Base-by-base conservation (phyloP, 1,140 invertebrate genomes). In the Nephotettix cincticeps region DNA sequence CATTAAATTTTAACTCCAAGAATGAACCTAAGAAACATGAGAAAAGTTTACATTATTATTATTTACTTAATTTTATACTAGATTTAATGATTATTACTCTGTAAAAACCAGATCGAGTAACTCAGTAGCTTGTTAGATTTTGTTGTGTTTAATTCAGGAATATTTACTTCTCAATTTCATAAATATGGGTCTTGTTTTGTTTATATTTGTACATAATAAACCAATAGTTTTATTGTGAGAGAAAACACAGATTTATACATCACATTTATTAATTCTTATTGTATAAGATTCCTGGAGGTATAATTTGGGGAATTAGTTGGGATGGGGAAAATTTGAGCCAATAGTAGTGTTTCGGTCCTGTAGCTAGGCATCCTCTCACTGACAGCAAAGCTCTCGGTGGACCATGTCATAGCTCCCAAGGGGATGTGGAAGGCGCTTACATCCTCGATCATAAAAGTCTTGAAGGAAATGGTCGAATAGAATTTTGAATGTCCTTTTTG, bases 211-310 rank as follows among this genome's bases (percentile, higher is more conserved):
- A 51, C n/a, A 51, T 51, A 40, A 40, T 40, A 51, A 51, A 51
- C 47, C 47, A 19, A 19, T 21, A 51, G 14, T 19, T 21, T 21
- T 51, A 21, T 51, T 51, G 3, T 21, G 6, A 51, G 6, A 4
- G 6, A 21, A 51, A 51, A 51, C 47, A 4, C 32, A 36, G 32
- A 14, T 6, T 3, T 51, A n/a, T 51, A n/a, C 47, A 51, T 51
- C 47, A 51, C 47, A 17, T 21, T 51, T 51, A 6, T 51, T 2
- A n/a, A 19, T 51, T 51, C 19, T 6, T 51, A 51, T 19, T 40
- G n/a, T 9, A 51, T n/a, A 51, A 51, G 4, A 19, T 51, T 51
- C 47, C 47, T 51, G 47, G 47, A 51, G 47, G 47, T 51, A 51
- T 51, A 51, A 3, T 51, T 51, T 51, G 47, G 47, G 47, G 47